Percentiles rank a stretch among this genome's conserved stretches.
phyloP scores from a whole-genome alignment of 2,113 vertebrate species.

The Phoenicopterus ruber region DNA sequence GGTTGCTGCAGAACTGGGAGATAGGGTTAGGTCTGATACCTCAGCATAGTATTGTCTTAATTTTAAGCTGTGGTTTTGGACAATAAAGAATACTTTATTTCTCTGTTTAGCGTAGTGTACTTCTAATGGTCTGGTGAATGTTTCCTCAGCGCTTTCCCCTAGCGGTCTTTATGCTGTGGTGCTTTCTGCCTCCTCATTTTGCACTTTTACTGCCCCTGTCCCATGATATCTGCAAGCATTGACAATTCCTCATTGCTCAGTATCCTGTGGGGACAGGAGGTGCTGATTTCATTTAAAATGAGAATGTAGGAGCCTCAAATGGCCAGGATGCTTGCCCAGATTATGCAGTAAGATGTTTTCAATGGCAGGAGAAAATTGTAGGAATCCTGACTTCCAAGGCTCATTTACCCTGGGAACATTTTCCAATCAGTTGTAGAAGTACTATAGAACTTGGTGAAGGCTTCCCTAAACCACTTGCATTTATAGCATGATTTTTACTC shows the following conservation, averaged over 20 bases:
- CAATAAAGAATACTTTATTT: background rate
- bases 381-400: background rate
- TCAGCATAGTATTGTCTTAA: background rate
- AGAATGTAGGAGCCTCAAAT: background rate
- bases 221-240: background rate
- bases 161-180: background rate
- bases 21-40: background rate
- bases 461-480: background rate
- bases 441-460: background rate
- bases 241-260: background rate
- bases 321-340: background rate
- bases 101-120: background rate
- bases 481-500: background rate
- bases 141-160: background rate
- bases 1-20: background rate
- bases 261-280: background rate
- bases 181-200: background rate
- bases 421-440: background rate
- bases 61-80: background rate
- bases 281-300: background rate
- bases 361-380: background rate
- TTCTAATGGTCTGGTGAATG: background rate
- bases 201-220: background rate
- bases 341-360: background rate
- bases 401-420: background rate